Percentiles rank a stretch among this genome's conserved stretches.
These are phyloP conservation scores for Reinhardtius hippoglossoides DNA, from an alignment of 2,113 vertebrate species.

Conservation along the genomic window DNA sequence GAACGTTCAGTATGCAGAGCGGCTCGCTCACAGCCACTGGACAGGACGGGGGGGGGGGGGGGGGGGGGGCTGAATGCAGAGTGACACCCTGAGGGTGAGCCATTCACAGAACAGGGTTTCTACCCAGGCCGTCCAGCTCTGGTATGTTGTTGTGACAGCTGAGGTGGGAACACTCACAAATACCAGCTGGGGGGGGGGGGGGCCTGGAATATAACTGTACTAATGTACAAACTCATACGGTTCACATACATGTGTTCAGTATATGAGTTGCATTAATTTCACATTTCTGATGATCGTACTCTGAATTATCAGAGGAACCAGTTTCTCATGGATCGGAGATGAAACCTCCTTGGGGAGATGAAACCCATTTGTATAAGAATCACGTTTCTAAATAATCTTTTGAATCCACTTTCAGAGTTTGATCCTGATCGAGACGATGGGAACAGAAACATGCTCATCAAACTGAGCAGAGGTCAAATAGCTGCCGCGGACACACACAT, in stretches of 20 bases:
- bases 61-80: slow-evolving; percentile 64
- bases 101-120: slow-evolving; percentile 52
- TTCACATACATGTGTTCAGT: too few relatives aligned
- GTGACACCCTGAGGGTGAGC: slow-evolving; percentile 58
- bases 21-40: slow-evolving; percentile 42
- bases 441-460: slow-evolving; percentile 18
- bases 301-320: not conserved
- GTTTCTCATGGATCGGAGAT: not conserved
- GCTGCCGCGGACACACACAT: slow-evolving; percentile 16
- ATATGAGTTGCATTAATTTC: not conserved
- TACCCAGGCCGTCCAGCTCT: slow-evolving; percentile 39
- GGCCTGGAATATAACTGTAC: too few relatives aligned
- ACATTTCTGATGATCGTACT: not conserved
- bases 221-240: too few relatives aligned
- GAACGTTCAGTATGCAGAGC: slow-evolving; percentile 71
- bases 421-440: slow-evolving; percentile 22
- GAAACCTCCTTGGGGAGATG: not conserved
- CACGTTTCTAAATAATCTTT: slow-evolving; percentile 47
- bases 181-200: slow-evolving; percentile 5
- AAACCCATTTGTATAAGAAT: slow-evolving; percentile 37
- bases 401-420: slow-evolving; percentile 57
- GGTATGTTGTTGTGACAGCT: slow-evolving; percentile 50
- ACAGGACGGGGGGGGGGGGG: not conserved
- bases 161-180: slow-evolving; percentile 36
- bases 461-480: slow-evolving; percentile 51